phyloP scores from a whole-genome alignment of 2,113 vertebrate genomes.

The Hypanus sabinus region DNA sequence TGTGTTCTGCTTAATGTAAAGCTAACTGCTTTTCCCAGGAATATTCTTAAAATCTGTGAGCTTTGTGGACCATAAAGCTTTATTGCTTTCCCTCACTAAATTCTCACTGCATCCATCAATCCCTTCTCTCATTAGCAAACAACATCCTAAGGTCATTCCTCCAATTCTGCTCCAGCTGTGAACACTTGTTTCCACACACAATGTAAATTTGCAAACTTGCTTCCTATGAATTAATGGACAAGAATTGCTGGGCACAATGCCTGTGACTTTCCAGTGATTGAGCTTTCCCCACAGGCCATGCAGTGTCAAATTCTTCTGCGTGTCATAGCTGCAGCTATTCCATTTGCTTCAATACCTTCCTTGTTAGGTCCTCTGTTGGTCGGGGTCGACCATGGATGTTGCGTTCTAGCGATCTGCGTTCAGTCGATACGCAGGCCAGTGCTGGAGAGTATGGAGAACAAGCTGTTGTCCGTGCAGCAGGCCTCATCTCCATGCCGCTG shows the following conservation, averaged over 20 bases:
- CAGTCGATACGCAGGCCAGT: too few species aligned
- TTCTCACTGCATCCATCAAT: background rate
- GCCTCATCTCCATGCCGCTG: too few species aligned
- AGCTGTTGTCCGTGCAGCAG: too few species aligned
- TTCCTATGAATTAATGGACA: background rate
- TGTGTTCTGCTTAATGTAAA: background rate
- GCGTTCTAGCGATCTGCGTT: too few species aligned
- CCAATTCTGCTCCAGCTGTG: background rate
- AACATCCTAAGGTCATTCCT: background rate
- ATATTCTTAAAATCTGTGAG: background rate
- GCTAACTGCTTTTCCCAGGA: background rate
- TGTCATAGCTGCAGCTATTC: background rate
- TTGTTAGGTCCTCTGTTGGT: background rate
- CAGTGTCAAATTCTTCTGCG: background rate
- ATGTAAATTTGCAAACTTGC: background rate
- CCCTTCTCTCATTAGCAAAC: background rate
- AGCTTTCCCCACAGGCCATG: background rate
- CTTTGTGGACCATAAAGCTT: background rate
- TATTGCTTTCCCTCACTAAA: background rate
- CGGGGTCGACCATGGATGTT: too few species aligned
- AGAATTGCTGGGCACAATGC: background rate
- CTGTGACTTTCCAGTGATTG: background rate
- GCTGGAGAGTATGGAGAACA: too few species aligned
- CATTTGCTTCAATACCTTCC: background rate
- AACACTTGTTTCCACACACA: background rate